Base-by-base conservation (phyloP, 2,888 invertebrate genomes). In the Patella depressa region DNA sequence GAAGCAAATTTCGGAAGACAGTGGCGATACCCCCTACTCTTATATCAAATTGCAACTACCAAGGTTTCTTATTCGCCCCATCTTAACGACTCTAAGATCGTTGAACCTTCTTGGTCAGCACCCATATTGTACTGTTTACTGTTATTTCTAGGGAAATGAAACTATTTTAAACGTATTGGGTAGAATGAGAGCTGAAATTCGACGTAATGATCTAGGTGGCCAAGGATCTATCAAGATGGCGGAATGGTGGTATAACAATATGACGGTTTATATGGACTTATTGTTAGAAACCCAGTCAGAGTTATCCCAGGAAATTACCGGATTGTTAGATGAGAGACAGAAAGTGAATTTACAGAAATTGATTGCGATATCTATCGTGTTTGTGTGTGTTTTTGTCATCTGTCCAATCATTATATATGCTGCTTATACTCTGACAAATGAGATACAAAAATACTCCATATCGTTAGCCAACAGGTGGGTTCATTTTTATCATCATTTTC, bases 391-490 rank as follows among this genome's bases (percentile, higher is more conserved):
- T 34, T 77, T 89, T 24, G 84, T 87, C 65, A 80, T 88, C 11
- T 88, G 86, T 77, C 87, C 88, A 2, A 79, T 88, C 77, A 87
- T 89, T 71, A 83, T 88, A 29, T 85, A 87, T 71, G 88, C 86
- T 34, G 88, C 88, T 45, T 89, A 88, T 79, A 85, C 85, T n/a
- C 84, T 89, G 17, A 89, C 88, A 11, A 85, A 85, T 19, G 85
- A 88, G 75, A 89, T 88, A 34, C 89, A 89, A 83, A 82, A 81
- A 76, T 89, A 88, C 73, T 89, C 88, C 74, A 84, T 88, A 45
- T 86, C 87, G 11, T 84, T 89, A 15, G 88, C 88, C 3, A 85
- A 87, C 82, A 84, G 88, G 89, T 89, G 79, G 54, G 77, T 29
- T 17, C 45, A 45, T 45, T 45, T 9, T 45, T 45, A 45, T 45